phyloP scores from a whole-genome alignment of 2,797 vertebrate genomes.

The Enteromius fasciolatus region DNA sequence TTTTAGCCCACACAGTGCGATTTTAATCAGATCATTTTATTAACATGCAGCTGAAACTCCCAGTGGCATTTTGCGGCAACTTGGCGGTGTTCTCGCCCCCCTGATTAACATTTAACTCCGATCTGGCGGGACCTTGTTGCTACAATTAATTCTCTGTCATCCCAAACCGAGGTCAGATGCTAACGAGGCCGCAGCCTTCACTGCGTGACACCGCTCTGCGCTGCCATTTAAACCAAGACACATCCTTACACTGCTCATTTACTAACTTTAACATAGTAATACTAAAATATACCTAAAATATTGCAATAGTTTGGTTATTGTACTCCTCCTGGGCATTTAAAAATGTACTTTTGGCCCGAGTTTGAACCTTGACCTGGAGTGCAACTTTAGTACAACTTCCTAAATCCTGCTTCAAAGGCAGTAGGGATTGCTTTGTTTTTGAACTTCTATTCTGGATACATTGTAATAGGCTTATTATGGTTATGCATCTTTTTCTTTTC shows the following conservation, averaged over 20 bases:
- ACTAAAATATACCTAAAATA: slow-evolving; percentile 2
- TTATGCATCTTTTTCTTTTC: slow-evolving; percentile 47
- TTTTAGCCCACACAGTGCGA: slow-evolving; percentile 36
- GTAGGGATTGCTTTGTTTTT: background rate
- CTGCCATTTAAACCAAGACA: slow-evolving; percentile 39
- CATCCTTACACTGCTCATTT: slow-evolving; percentile 29
- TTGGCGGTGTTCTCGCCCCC: slow-evolving; percentile 32
- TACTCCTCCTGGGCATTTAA: background rate
- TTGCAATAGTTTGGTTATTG: background rate
- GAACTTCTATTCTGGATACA: slow-evolving; percentile 30
- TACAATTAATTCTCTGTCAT: slow-evolving; percentile 61
- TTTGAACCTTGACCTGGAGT: slow-evolving; percentile 35
- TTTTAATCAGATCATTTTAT: slow-evolving; percentile 50
- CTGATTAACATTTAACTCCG: slow-evolving; percentile 56
- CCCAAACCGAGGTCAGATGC: slow-evolving; percentile 36
- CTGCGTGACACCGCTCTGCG: slow-evolving; percentile 12
- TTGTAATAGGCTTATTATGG: slow-evolving; percentile 57
- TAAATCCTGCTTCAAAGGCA: slow-evolving; percentile 11
- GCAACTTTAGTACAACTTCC: background rate
- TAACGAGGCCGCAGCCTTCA: slow-evolving; percentile 50
- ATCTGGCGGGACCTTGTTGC: slow-evolving; percentile 40
- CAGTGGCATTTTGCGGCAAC: slow-evolving; percentile 46
- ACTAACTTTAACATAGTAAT: background rate
- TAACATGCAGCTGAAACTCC: slow-evolving; percentile 38
- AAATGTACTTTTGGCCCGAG: background rate